Base-by-base conservation (phyloP, 2,888 invertebrate species). In the Scotopteryx bipunctaria region DNA sequence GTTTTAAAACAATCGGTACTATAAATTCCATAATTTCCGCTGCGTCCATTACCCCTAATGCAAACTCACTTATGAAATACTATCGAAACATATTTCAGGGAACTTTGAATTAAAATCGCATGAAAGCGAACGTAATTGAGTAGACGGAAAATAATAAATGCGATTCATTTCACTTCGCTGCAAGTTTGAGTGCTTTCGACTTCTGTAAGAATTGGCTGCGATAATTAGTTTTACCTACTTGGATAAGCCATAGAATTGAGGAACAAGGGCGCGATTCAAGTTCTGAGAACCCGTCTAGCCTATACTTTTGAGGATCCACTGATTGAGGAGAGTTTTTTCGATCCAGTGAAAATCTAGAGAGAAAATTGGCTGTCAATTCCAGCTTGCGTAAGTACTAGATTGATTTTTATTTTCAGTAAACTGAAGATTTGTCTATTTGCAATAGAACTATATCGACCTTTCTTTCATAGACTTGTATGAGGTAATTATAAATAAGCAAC, bases 81-180 rank as follows among this genome's bases (percentile, higher is more conserved):
- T 31, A 66, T 63, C 46, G 31, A 40, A 59, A 55, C 64, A 66
- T 23, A 59, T 55, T 77, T 69, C 71, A 52, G 51, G 66, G 67
- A 71, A 72, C 21, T 63, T 59, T 21, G 56, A 51, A 57, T 63
- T 55, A 57, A 57, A 64, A 69, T 59, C 57, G 66, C 69, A 66
- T 59, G 62, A 66, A 71, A 51, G 63, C 60, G 45, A 66, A 59
- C 53, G 57, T 63, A 64, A 71, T 66, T 61, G 59, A 61, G 57
- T 58, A 61, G 63, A 69, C 57, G 50, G 46, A 27, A 56, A 59
- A 53, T 57, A 53, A 63, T 57, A 61, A 63, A 49, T 64, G 65
- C 65, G 69, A 73, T 72, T 63, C 63, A 64, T 66, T 73, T 59
- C 52, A 57, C 43, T 42, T 53, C 45, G 44, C 53, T 59, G 59